phyloP scores from a whole-genome alignment of 2,888 invertebrate species.

The Syrphus vitripennis region DNA sequence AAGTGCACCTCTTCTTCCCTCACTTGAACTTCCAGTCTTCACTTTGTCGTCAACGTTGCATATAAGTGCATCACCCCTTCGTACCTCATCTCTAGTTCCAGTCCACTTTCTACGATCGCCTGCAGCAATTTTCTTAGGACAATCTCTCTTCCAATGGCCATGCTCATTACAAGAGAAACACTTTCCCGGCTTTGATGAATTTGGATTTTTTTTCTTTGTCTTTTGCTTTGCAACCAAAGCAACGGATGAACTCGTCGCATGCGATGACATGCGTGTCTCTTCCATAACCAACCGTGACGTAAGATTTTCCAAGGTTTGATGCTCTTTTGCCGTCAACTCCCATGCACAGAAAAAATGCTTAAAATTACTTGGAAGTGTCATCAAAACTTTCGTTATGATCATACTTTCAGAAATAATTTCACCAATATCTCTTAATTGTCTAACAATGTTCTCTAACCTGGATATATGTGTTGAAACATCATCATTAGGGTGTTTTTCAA shows the following conservation, averaged over 20 bases:
- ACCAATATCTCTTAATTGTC: conserved; percentile 55
- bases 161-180: conserved; percentile 68
- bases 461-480: conserved; percentile 61
- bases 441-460: conserved; percentile 28
- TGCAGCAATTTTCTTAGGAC: conserved; percentile 9
- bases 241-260: conserved; percentile 8
- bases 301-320: conserved; percentile 72
- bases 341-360: conserved; percentile 65
- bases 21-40: not conserved
- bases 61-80: conserved; percentile 6
- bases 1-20: not conserved
- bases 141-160: conserved; percentile 67
- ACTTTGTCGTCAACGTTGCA: not conserved
- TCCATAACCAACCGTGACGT: conserved; percentile 70
- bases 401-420: conserved; percentile 58
- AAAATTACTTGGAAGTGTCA: conserved; percentile 70
- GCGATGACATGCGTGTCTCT: conserved; percentile 60
- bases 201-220: conserved; percentile 3
- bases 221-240: conserved; percentile 15
- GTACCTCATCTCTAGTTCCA: not conserved
- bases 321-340: conserved; percentile 33
- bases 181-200: conserved; percentile 8
- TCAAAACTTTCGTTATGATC: conserved; percentile 71
- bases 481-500: conserved; percentile 48
- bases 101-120: not conserved